These are phyloP conservation scores for Orius insidiosus DNA, from an alignment of 1,140 invertebrate species.

Conservation along the genomic window DNA sequence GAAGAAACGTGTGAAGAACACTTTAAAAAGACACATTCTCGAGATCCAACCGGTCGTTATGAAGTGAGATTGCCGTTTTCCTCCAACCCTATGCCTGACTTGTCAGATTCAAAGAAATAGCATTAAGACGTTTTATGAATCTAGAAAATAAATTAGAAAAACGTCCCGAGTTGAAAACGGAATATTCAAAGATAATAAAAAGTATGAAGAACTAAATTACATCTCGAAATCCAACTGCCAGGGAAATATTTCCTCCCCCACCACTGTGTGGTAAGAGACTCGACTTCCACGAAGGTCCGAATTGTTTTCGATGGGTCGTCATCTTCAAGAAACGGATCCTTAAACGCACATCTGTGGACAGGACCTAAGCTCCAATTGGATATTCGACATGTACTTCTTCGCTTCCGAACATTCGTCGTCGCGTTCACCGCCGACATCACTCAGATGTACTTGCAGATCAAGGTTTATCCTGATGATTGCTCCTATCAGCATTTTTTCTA, in stretches of 20 bases:
- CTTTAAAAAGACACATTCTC: neutral
- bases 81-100: neutral
- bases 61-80: neutral
- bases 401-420: conserved; percentile 25
- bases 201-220: neutral
- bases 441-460: conserved; percentile 27
- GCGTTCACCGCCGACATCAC: conserved; percentile 26
- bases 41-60: neutral
- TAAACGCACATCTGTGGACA: conserved; percentile 25
- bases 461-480: conserved; percentile 9
- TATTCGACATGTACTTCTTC: conserved; percentile 25
- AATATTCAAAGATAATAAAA: neutral
- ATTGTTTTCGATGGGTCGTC: conserved; percentile 26
- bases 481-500: conserved; percentile 19
- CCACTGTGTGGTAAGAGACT: conserved; percentile 20
- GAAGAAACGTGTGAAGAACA: neutral
- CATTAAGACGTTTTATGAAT: neutral
- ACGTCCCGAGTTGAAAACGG: neutral
- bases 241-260: conserved; percentile 20
- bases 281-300: conserved; percentile 21
- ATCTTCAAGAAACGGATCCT: conserved; percentile 23
- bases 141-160: neutral
- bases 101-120: neutral
- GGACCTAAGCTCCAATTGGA: conserved; percentile 29
- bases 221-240: neutral